Evolutionary conservation across 2,888 invertebrate species (phyloP), one percentile per base, ranked within the genome.

Genomic region (Chromoteleia sp.): DNA sequence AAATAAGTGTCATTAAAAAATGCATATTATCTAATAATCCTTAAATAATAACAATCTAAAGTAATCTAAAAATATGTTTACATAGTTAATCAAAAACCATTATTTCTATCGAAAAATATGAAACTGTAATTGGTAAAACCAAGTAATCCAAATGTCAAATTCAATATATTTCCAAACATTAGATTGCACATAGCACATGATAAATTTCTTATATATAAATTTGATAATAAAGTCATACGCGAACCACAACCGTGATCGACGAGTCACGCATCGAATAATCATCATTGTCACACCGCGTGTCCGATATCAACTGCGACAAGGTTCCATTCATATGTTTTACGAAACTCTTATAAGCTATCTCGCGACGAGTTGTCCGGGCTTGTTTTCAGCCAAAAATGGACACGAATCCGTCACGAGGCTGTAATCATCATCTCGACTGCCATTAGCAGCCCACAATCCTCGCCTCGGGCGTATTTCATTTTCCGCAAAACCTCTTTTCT

Each of bases 401-500:
- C 76, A 54, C 17, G 67, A 73, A 59, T 76, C 59, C 71, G 61
- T 78, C 78, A 78, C 70, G 50, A 67, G 36, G 52, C 52, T 52
- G 74, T 78, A 73, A 74, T 82, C 74, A 77, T 82, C 74, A 68
- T 82, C 74, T 58, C 61, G 61, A 59, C 65, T 73, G 63, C 78
- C 45, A 79, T 79, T 79, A 79, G 67, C 73, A 65, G 52, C 45
- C 50, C 65, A 36, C 71, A 65, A 73, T 67, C 54, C 65, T 65
- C 52, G 70, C 81, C 71, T 61, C 67, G 19, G 67, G 81, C 81
- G 80, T 75, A 74, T 81, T 81, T 81, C 81, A 81, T 81, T 81
- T 81, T 76, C 67, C 63, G 58, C 65, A 41, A 65, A 76, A 76
- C 71, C 45, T 74, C 54, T 67, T 65, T 61, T 45, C 68, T 14